These are phyloP conservation scores for Rhyacichthys aspro DNA, from an alignment of 2,797 vertebrate genomes.

Conservation along the genomic window DNA sequence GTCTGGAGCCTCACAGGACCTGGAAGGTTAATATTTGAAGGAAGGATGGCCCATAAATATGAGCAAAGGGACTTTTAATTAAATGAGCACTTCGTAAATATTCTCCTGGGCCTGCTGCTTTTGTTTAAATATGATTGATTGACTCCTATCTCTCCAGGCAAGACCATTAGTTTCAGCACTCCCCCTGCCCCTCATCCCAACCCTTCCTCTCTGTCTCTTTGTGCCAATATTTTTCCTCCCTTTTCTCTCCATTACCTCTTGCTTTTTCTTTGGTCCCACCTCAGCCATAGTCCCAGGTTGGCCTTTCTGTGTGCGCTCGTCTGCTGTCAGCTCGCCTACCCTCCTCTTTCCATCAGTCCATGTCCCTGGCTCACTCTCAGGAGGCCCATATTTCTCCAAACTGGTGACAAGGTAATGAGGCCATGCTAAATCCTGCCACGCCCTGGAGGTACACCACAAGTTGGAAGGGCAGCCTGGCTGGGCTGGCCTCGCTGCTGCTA, in stretches of 20 bases:
- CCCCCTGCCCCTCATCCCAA: conserved; percentile 59
- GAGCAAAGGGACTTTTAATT: conserved; percentile 99
- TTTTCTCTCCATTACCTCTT: conserved; percentile 68
- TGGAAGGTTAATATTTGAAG: conserved; percentile 95
- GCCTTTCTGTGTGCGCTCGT: conserved; percentile 26
- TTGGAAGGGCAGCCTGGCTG: conserved; percentile 59
- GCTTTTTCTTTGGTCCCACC: conserved; percentile 19
- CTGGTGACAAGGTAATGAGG: conserved; percentile 81
- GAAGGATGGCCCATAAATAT: conserved; percentile 95
- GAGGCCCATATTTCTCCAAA: conserved; percentile 77
- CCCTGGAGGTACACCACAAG: conserved; percentile 71
- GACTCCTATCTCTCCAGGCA: conserved; percentile 81
- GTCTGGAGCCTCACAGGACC: conserved; percentile 80
- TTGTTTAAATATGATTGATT: conserved; percentile 99
- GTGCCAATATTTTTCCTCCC: conserved; percentile 69
- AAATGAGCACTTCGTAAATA: conserved; percentile 99
- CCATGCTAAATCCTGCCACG: conserved; percentile 72
- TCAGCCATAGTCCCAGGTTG: conserved; percentile 9
- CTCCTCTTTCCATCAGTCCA: conserved; percentile 62
- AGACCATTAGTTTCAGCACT: conserved; percentile 81
- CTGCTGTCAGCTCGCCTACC: conserved; percentile 62
- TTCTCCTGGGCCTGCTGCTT: conserved; percentile 92
- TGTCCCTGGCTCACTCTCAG: conserved; percentile 65
- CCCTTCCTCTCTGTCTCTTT: conserved; percentile 57
- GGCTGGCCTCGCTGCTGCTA: conserved; percentile 32